These are phyloP conservation scores for Podabrus alpinus DNA, from an alignment of 2,888 invertebrate species.

Conservation along the genomic window DNA sequence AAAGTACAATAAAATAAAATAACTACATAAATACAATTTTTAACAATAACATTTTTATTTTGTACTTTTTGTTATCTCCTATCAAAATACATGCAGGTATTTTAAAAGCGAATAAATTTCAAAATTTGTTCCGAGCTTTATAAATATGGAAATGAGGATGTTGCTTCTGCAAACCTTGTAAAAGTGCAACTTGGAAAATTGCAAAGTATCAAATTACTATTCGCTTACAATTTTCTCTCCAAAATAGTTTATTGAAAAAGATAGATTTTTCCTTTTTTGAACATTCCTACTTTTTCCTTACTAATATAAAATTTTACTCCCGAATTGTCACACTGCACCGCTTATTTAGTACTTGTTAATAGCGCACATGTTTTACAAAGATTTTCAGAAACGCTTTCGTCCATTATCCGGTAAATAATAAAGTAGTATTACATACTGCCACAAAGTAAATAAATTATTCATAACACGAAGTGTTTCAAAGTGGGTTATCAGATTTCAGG, in stretches of 20 bases:
- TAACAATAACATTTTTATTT: neutral
- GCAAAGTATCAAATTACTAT: neutral
- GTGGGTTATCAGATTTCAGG: slow-evolving; percentile 29
- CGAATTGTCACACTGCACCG: neutral
- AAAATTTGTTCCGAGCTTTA: neutral
- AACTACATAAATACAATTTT: neutral
- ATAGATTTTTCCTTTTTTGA: neutral
- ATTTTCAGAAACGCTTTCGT: slow-evolving; percentile 18
- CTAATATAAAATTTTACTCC: neutral
- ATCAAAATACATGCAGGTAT: neutral
- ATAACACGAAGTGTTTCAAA: slow-evolving; percentile 29
- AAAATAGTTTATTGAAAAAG: neutral
- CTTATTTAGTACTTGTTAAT: neutral
- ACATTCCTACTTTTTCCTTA: neutral
- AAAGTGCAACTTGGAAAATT: neutral
- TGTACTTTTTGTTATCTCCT: neutral
- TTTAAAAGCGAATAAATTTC: neutral
- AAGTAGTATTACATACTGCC: slow-evolving; percentile 24
- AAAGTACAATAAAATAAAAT: neutral
- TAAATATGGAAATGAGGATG: neutral
- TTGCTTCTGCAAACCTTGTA: neutral
- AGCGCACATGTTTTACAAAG: slow-evolving; percentile 7
- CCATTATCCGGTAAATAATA: slow-evolving; percentile 28
- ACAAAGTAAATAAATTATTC: slow-evolving; percentile 30
- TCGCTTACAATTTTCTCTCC: neutral